Base-by-base conservation (phyloP, 2,888 invertebrate genomes). In the Agrochola litura region DNA sequence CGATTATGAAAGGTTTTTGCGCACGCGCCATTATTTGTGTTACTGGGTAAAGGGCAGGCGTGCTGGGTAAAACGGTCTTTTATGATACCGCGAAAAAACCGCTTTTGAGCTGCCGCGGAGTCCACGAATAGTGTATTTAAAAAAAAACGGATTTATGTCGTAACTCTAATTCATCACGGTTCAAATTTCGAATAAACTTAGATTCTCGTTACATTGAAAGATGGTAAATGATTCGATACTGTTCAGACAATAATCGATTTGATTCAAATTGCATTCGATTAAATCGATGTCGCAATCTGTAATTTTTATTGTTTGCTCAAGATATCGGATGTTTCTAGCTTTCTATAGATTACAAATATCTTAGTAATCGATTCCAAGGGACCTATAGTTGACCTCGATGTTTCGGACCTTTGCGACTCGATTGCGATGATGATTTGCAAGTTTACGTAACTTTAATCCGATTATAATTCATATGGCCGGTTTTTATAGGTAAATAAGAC, bases 31-130 rank as follows among this genome's bases (percentile, higher is more conserved):
- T 85, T 92, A 95, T 95, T 93, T 92, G 92, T 96, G 95, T 95
- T 92, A 95, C 93, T 96, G 87, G 96, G 96, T 96, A 96, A 96
- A 96, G 95, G 96, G 96, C 96, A 94, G 92, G 92, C 92, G 92
- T 89, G 90, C 83, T 78, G 81, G 37, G 78, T 86, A 86, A 89
- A 90, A 88, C 86, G 84, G 77, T 89, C 87, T 83, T 90, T 91
- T 90, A 90, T 89, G 81, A 86, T 89, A 87, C 90, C 88, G 85
- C 90, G 83, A 90, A 91, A 90, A 90, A 89, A 85, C 82, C 74
- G 79, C 83, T 83, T 61, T 77, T 71, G 19, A 76, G 22, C 84
- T 81, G 73, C 83, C 73, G 69, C 65, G 60, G 43, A 66, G 41
- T 64, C 66, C 60, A 67, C 46, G 56, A 78, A 58, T 52, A 12